Conservation (phyloP, 2,797 vertebrate species). For the Pseudochirops corinnae region DNA sequence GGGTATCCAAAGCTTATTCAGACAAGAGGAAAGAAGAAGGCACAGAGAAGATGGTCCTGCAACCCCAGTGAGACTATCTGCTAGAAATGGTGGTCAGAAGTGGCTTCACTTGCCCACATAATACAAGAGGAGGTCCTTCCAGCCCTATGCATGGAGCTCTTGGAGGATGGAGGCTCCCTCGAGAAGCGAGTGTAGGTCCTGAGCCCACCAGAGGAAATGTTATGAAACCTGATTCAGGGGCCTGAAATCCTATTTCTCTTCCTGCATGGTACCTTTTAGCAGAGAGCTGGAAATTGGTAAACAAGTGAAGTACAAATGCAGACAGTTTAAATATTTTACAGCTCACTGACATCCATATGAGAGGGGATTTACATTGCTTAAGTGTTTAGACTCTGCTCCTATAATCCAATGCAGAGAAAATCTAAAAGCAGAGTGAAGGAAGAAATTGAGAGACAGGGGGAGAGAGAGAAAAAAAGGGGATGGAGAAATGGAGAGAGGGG, state of each 20-base stretch:
- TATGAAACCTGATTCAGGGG: conserved; percentile 18
- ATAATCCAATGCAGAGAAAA: conserved; percentile 57
- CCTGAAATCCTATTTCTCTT: background rate
- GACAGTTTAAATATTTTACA: conserved; percentile 65
- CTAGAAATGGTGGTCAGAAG: background rate
- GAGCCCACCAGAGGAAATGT: background rate
- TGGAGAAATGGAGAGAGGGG: background rate
- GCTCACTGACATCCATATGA: conserved; percentile 53
- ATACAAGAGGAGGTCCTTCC: fast-evolving
- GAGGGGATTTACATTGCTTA: conserved; percentile 52
- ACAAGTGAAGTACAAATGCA: conserved; percentile 43
- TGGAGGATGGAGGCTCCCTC: fast-evolving
- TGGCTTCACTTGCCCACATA: background rate
- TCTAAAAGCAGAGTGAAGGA: background rate
- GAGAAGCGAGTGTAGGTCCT: fast-evolving
- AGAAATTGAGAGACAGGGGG: fast-evolving
- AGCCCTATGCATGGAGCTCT: fast-evolving
- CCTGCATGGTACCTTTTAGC: conserved; percentile 61
- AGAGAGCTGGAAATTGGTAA: conserved; percentile 49
- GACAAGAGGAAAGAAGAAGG: background rate
- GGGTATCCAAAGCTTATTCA: background rate
- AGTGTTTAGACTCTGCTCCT: conserved; percentile 48
- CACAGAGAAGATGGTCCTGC: background rate
- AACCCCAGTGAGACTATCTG: background rate
- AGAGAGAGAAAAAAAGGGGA: background rate